phyloP scores from a whole-genome alignment of 2,797 vertebrate genomes.

The Paratrypauchen microcephalus region DNA sequence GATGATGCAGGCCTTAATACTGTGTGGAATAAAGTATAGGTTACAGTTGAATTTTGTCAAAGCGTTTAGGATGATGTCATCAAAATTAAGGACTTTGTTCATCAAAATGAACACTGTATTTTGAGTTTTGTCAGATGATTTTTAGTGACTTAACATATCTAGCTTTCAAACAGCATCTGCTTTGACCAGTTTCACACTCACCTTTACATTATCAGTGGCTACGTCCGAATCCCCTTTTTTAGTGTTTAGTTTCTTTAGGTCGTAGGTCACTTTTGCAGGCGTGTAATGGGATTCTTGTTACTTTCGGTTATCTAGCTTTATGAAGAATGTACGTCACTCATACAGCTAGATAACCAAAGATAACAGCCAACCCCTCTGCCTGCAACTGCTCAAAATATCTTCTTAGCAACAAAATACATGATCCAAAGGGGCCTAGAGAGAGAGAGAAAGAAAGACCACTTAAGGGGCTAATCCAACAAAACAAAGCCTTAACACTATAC shows the following conservation, averaged over 20 bases:
- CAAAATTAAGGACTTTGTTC: neutral
- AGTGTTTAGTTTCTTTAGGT: neutral
- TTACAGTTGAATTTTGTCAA: too few relatives aligned
- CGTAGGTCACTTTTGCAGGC: slow-evolving; percentile 40
- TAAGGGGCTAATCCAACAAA: slow-evolving; percentile 46
- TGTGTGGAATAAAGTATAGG: neutral
- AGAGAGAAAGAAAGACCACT: slow-evolving; percentile 25
- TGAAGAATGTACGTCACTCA: slow-evolving; percentile 93
- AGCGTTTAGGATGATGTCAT: neutral
- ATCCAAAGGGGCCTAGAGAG: slow-evolving; percentile 25
- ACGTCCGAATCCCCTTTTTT: slow-evolving; percentile 24
- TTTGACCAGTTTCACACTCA: slow-evolving; percentile 31
- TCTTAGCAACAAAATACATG: neutral
- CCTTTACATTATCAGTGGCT: slow-evolving; percentile 49
- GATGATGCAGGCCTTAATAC: neutral
- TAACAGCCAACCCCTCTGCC: slow-evolving; percentile 86
- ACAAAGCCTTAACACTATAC: slow-evolving; percentile 31
- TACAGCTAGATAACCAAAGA: slow-evolving; percentile 98
- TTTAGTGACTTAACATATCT: neutral
- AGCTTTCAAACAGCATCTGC: neutral
- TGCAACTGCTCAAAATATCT: slow-evolving; percentile 27
- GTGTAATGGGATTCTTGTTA: slow-evolving; percentile 92
- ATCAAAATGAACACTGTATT: neutral
- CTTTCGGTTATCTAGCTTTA: slow-evolving; percentile 94
- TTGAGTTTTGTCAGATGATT: neutral